Evolutionary conservation across 2,888 invertebrate genomes (phyloP), one percentile per base, ranked within the genome.

Genomic region (Anorthoa munda): DNA sequence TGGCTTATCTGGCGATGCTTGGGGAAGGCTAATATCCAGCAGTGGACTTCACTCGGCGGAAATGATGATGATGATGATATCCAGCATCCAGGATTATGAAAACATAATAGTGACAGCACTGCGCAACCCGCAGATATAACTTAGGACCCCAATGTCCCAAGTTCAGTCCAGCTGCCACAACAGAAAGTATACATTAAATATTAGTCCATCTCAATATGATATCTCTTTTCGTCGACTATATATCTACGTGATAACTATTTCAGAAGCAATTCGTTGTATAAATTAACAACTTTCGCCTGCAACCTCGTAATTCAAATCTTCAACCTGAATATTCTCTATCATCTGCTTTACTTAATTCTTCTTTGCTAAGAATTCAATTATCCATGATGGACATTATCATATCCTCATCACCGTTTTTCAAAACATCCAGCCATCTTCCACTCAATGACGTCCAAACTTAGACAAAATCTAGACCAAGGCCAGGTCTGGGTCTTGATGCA

Each of bases 381-480:
- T n/a, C 4, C 5, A 48, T n/a, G 23, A 48, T 5, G 4, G 17
- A n/a, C 4, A 18, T 4, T 39, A 31, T 23, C 15, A 46, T 39
- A 26, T 15, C 12, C 31, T 46, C 73, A 23, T 15, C 9, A 31
- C 15, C 7, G 5, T 75, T 51, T 76, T 50, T 59, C 12, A 63
- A 59, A 63, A 45, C 21, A 17, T 45, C n/a, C 53, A 39, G 45
- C 39, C 13, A 3, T 15, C 31, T 53, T 2, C 12, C 23, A 59
- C 15, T 11, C 12, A 26, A 13, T 18, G 15, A 26, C 18, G n/a
- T 65, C 1, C 18, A 51, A 71, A 82, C 77, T 31, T 78, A 82
- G 83, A 78, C 15, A 79, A 78, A 79, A 82, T 82, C 45, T 78
- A 79, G 83, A 72, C 13, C 79, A 82, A 79, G 83, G 83, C 46